Evolutionary conservation across 2,888 invertebrate species (phyloP), one percentile per base, ranked within the genome.

Genomic region (Acleris laterana): DNA sequence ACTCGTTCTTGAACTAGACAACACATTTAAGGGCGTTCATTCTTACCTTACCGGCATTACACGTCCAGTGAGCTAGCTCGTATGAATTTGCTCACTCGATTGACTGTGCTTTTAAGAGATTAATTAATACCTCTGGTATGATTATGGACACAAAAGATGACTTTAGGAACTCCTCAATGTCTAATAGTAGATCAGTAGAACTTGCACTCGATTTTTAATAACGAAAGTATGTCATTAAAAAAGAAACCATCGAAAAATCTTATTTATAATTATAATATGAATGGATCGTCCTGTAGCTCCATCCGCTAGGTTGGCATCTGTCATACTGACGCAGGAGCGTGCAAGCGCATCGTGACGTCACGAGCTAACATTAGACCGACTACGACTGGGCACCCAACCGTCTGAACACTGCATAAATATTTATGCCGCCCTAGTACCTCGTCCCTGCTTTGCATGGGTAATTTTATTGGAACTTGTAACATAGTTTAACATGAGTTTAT

Each of bases 301-400:
- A 5, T 11, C 16, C 38, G 55, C 53, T 32, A 38, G 20, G 49
- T 64, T 64, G 64, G 64, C 64, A 64, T 38, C 59, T 42, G 22
- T 9, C 48, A 48, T n/a, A 19, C 19, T 60, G 64, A 64, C 64
- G 64, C 59, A 64, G 53, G 49, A 53, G 64, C 64, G 48, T 19
- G 42, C 49, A 52, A 53, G 49, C 42, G 57, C 53, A 55, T 19
- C 13, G 28, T 53, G 52, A 58, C 64, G 64, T 58, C 53, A 48
- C 48, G 11, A 0, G 9, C 59, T 60, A 64, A 64, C 53, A 59
- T 64, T 64, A 64, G 64, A 32, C 19, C 56, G 55, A 9, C 55
- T 42, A 2, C 56, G 55, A 9, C 55, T 42, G 11, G 38, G 38
- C 53, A 19, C 19, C 32, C 16, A 3, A 55, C 55, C 20, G 20